These are phyloP conservation scores for Aptenodytes forsteri DNA, from an alignment of 2,113 vertebrate genomes.

Conservation along the genomic window DNA sequence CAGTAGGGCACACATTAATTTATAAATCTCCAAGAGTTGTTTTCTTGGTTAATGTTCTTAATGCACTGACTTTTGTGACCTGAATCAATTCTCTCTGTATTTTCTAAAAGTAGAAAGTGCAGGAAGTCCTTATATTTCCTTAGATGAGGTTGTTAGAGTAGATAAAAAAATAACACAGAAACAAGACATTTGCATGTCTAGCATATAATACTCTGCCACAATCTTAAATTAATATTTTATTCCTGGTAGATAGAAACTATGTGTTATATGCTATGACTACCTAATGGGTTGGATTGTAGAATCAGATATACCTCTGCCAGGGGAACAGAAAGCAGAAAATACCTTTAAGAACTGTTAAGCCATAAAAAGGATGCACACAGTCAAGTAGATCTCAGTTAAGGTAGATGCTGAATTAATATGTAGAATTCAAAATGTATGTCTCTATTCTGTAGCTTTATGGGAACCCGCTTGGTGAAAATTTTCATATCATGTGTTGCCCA, in stretches of 20 bases:
- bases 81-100: not conserved
- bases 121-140: not conserved
- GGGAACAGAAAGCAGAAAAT: not conserved
- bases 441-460: not conserved
- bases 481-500: not conserved
- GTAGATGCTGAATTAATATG: not conserved
- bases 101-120: not conserved
- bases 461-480: not conserved
- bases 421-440: not conserved
- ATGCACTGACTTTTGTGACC: not conserved
- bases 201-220: not conserved
- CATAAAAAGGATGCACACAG: not conserved
- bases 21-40: not conserved
- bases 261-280: not conserved
- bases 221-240: not conserved
- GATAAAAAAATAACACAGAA: not conserved
- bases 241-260: not conserved
- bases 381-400: not conserved
- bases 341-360: not conserved
- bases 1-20: not conserved
- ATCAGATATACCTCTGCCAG: not conserved
- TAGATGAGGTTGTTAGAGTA: not conserved
- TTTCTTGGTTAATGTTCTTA: slow-evolving; percentile 12
- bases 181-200: not conserved
- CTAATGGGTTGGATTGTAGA: not conserved